Percentiles rank a stretch among this genome's conserved stretches.
Evolutionary conservation across 2,888 invertebrate species (phyloP).

Genomic region (Eubasilissa splendida): DNA sequence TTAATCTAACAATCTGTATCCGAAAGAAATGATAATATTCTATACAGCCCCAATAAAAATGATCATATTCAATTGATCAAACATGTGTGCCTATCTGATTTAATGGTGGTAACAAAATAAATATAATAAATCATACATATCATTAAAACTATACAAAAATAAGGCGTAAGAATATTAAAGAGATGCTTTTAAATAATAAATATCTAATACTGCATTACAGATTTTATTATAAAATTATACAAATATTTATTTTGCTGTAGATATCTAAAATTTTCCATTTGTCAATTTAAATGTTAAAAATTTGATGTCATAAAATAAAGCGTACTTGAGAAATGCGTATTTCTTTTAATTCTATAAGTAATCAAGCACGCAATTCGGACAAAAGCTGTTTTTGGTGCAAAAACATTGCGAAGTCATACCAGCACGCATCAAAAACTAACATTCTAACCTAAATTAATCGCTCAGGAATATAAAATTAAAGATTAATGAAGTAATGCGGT

Average conservation of each 20-base stretch:
- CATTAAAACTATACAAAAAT: background rate
- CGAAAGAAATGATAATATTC: too few relatives aligned
- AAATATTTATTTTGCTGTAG: background rate
- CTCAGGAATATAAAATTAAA: background rate
- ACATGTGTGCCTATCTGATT: too few relatives aligned
- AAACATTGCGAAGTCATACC: conserved; percentile 31
- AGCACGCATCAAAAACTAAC: conserved; percentile 22
- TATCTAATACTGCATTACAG: background rate
- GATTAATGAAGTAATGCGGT: background rate
- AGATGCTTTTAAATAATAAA: background rate
- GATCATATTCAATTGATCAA: too few relatives aligned
- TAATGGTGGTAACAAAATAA: too few relatives aligned
- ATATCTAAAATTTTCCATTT: background rate
- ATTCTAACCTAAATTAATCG: conserved; percentile 20
- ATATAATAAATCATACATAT: too few relatives aligned
- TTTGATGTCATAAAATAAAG: conserved; percentile 2
- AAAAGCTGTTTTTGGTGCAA: conserved; percentile 24
- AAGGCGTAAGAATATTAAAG: background rate
- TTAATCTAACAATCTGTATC: too few relatives aligned
- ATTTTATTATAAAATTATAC: background rate
- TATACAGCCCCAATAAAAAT: too few relatives aligned
- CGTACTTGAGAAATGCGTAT: background rate
- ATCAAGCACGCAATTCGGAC: conserved; percentile 29
- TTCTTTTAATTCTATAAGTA: conserved; percentile 1
- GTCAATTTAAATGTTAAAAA: background rate